Percentiles rank a stretch among this genome's conserved stretches.
Evolutionary conservation across 2,888 invertebrate genomes (phyloP).

Genomic region (Muscina levida): DNA sequence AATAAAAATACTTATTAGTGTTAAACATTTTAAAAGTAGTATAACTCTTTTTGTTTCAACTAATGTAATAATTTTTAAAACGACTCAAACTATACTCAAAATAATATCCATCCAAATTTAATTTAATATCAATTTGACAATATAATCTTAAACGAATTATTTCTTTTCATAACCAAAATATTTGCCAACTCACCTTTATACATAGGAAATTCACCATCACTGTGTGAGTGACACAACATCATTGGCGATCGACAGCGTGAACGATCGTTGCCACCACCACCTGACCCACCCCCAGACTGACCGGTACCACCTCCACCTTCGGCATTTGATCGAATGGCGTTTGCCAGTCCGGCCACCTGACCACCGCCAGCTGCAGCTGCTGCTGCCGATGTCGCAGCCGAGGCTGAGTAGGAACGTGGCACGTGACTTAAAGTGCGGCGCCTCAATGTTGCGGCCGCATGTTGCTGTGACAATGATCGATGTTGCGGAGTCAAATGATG

Average conservation of each 20-base stretch:
- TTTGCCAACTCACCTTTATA: conserved; percentile 88
- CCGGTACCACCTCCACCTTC: conserved; percentile 35
- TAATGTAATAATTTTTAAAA: no score
- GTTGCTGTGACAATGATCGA: conserved; percentile 63
- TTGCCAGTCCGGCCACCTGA: conserved; percentile 59
- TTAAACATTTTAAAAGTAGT: no score
- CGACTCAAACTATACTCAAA: no score
- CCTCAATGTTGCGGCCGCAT: conserved; percentile 73
- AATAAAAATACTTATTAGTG: no score
- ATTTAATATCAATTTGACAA: no score
- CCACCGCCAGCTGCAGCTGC: conserved; percentile 36
- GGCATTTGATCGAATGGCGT: conserved; percentile 39
- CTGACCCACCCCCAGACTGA: conserved; percentile 19
- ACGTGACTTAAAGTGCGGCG: conserved; percentile 76
- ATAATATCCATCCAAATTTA: no score
- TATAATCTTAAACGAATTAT: no score
- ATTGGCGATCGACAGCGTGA: conserved; percentile 86
- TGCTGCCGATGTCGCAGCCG: conserved; percentile 65
- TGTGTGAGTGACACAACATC: conserved; percentile 92
- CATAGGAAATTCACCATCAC: conserved; percentile 91
- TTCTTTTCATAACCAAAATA: no score
- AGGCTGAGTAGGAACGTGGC: conserved; percentile 75
- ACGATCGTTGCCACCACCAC: conserved; percentile 75
- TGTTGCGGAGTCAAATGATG: conserved; percentile 68
- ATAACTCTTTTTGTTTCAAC: no score